A percentile compares a stretch with the other conserved stretches of the same genome.
These are phyloP conservation scores for Lasius platythorax DNA, from an alignment of 2,888 invertebrate genomes.

Conservation along the genomic window DNA sequence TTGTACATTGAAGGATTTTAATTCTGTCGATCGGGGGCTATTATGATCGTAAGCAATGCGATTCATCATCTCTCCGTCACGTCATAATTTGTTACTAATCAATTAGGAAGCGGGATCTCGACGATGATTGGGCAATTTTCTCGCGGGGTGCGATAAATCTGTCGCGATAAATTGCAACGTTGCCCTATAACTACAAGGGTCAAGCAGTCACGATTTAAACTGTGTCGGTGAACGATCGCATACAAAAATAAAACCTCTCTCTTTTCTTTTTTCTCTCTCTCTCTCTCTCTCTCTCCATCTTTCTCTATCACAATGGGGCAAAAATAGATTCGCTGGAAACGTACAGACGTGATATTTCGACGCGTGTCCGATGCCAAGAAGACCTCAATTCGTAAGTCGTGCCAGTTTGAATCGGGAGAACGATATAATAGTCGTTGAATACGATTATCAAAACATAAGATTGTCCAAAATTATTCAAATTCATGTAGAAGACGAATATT, in stretches of 20 bases:
- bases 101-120: constrained; percentile 64
- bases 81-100: constrained; percentile 69
- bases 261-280: not conserved
- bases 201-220: constrained; percentile 66
- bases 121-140: constrained; percentile 64
- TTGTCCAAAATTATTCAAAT: not conserved
- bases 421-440: not conserved
- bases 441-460: not conserved
- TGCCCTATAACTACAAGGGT: constrained; percentile 62
- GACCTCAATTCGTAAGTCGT: not conserved
- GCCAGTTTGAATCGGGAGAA: not conserved
- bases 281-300: not conserved
- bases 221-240: constrained; percentile 66
- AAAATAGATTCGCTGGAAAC: constrained; percentile 44
- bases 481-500: not conserved
- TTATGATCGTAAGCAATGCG: constrained; percentile 23
- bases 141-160: constrained; percentile 67
- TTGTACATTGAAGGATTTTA: constrained; percentile 8
- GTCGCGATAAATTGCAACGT: constrained; percentile 69
- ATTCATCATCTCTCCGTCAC: constrained; percentile 36
- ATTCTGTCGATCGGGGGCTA: not conserved
- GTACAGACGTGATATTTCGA: not conserved
- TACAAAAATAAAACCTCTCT: constrained; percentile 59
- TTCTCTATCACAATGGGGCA: constrained; percentile 31
- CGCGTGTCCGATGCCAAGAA: not conserved